Evolutionary conservation across 2,888 invertebrate species (phyloP).

Genomic region (Lathronympha strigana): DNA sequence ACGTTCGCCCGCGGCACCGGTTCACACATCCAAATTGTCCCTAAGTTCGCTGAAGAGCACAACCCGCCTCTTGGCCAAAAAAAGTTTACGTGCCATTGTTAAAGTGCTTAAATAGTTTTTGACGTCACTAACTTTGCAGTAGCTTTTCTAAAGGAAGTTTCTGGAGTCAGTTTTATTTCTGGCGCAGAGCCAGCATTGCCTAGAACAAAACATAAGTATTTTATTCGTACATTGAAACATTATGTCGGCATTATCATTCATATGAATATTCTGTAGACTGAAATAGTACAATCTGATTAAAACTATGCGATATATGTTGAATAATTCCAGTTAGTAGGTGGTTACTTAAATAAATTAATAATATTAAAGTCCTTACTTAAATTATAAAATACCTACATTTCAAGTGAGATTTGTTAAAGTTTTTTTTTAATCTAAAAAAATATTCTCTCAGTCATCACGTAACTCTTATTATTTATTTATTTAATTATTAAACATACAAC

Average conservation of each 20-base stretch:
- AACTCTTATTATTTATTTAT: no score
- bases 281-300: neutral
- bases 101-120: conserved; percentile 34
- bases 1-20: neutral
- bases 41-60: neutral
- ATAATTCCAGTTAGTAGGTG: neutral
- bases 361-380: no score
- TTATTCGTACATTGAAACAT: conserved; percentile 43
- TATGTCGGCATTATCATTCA: conserved; percentile 25
- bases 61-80: conserved; percentile 18
- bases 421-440: no score
- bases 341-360: neutral
- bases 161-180: conserved; percentile 47
- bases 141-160: conserved; percentile 45
- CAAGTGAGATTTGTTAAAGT: no score
- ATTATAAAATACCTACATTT: no score
- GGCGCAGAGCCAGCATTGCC: conserved; percentile 51
- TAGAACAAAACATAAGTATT: conserved; percentile 54
- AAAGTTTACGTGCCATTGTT: conserved; percentile 29
- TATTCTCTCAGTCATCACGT: no score
- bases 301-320: neutral
- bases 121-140: conserved; percentile 25
- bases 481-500: no score
- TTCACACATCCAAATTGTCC: conserved; percentile 2
- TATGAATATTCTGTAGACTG: neutral